phyloP scores from a whole-genome alignment of 1,140 invertebrate species.

The Thalassaphorura encarpata region DNA sequence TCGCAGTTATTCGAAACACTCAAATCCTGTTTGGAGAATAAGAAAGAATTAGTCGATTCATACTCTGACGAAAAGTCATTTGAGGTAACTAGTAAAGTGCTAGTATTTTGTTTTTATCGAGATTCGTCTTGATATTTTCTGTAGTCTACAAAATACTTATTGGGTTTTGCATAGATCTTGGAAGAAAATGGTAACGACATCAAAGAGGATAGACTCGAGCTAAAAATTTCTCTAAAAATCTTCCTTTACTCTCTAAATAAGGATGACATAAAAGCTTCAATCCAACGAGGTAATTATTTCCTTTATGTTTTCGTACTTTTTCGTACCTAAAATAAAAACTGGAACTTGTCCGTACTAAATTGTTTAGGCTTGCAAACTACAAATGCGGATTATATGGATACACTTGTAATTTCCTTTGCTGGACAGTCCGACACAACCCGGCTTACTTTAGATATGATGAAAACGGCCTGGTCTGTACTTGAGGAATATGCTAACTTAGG shows the following conservation, averaged over 20 bases:
- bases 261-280: conserved; percentile 40
- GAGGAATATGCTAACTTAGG: conserved; percentile 56
- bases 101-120: conserved; percentile 20
- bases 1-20: conserved; percentile 60
- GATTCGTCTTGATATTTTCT: conserved; percentile 39
- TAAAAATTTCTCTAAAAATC: conserved; percentile 50
- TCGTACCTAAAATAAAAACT: conserved; percentile 2
- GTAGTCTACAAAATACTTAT: conserved; percentile 50
- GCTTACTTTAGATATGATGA: conserved; percentile 48
- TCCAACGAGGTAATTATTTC: conserved; percentile 40
- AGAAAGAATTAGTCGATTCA: conserved; percentile 4
- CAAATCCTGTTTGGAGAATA: conserved; percentile 41
- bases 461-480: conserved; percentile 59
- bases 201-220: conserved; percentile 40
- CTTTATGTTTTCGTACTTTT: conserved; percentile 8
- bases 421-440: conserved; percentile 42
- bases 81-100: conserved; percentile 23
- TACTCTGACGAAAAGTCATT: conserved; percentile 12
- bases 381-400: conserved; percentile 49
- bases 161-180: conserved; percentile 14
- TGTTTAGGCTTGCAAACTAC: conserved; percentile 20
- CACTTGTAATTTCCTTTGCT: conserved; percentile 61
- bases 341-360: conserved; percentile 11
- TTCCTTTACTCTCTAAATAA: conserved; percentile 43
- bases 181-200: conserved; percentile 33